Conservation (phyloP, 2,888 invertebrate genomes). For the Drosophila longiperda region DNA sequence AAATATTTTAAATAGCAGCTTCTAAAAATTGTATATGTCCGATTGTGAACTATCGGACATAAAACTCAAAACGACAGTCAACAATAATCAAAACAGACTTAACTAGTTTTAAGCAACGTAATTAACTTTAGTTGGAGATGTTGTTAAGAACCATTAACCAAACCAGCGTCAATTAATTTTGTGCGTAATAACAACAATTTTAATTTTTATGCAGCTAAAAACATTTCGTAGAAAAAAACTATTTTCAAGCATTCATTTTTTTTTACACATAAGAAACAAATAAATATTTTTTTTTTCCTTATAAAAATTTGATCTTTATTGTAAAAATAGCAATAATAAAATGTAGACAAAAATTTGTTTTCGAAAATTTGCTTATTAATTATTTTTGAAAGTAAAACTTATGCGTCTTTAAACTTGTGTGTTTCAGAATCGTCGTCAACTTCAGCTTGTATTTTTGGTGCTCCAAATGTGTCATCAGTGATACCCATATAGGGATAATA, state of each 20-base stretch:
- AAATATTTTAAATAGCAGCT: background rate
- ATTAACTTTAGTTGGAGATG: too few relatives aligned
- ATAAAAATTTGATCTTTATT: too few relatives aligned
- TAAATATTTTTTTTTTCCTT: too few relatives aligned
- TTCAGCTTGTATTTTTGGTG: background rate
- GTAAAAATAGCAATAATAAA: too few relatives aligned
- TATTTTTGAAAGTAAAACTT: background rate
- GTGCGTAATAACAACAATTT: background rate
- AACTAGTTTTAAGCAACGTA: too few relatives aligned
- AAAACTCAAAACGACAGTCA: slow-evolving; percentile 15
- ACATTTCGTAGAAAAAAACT: background rate
- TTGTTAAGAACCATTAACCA: background rate
- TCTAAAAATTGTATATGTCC: background rate
- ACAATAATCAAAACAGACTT: background rate
- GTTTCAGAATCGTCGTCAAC: background rate
- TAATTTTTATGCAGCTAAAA: background rate
- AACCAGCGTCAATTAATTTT: background rate
- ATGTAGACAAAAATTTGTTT: too few relatives aligned
- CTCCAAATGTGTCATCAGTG: background rate
- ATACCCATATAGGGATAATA: slow-evolving; percentile 85
- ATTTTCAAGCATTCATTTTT: background rate
- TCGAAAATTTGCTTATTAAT: too few relatives aligned
- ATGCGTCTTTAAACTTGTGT: background rate
- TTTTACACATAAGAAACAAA: too few relatives aligned
- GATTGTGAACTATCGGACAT: slow-evolving; percentile 11